Evolutionary conservation across 2,113 vertebrate genomes (phyloP).

Genomic region (Bubo blakistoni): DNA sequence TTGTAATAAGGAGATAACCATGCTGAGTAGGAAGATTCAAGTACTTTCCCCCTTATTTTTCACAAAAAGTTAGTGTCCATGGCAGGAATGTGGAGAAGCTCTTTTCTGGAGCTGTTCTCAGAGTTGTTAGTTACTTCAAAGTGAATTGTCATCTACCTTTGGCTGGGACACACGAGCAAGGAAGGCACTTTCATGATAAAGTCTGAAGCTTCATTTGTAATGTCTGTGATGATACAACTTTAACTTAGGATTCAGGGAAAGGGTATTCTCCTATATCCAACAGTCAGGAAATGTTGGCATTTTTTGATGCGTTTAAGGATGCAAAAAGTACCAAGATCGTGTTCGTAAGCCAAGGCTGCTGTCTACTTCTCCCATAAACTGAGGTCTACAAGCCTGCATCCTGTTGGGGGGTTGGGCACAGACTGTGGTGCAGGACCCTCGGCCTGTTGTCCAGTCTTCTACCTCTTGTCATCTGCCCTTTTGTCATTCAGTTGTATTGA

Average conservation of each 20-base stretch:
- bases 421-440: neutral
- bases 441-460: neutral
- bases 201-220: neutral
- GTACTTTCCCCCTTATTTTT: neutral
- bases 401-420: neutral
- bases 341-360: neutral
- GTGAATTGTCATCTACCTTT: neutral
- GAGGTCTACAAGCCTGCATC: neutral
- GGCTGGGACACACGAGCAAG: neutral
- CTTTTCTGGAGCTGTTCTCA: neutral
- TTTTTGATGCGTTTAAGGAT: neutral
- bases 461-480: neutral
- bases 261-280: neutral
- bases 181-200: neutral
- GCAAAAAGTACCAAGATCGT: neutral
- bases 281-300: neutral
- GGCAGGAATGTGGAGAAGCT: neutral
- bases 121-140: neutral
- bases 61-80: neutral
- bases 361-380: neutral
- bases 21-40: neutral
- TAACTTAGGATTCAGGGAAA: neutral
- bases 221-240: neutral
- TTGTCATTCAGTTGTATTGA: neutral
- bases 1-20: neutral